A percentile compares a stretch with the other conserved stretches of the same genome.
phyloP scores from a whole-genome alignment of 2,113 vertebrate species.

The Sceloporus undulatus region DNA sequence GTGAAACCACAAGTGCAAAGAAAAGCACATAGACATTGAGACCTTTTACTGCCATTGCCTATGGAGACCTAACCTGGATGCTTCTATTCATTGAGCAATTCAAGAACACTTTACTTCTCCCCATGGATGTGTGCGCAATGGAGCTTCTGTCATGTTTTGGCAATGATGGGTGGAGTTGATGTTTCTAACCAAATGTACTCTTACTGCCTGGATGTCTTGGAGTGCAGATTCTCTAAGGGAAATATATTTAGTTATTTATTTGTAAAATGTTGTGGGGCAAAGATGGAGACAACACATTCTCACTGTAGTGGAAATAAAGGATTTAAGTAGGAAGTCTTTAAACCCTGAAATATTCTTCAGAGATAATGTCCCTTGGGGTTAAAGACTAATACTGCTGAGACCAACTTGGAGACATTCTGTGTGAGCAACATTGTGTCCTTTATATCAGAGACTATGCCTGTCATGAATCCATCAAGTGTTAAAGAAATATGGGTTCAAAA shows the following conservation, averaged over 20 bases:
- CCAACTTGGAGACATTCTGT: no score
- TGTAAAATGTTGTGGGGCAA: neutral
- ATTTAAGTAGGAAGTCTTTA: no score
- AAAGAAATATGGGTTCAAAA: no score
- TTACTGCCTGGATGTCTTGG: neutral
- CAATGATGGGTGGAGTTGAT: slow-evolving; percentile 1
- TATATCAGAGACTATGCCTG: no score
- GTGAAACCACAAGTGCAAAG: neutral
- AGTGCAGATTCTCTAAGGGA: neutral
- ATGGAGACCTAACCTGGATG: neutral
- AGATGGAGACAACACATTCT: neutral
- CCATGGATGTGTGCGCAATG: neutral
- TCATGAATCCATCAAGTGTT: no score
- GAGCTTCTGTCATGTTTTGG: slow-evolving; percentile 7
- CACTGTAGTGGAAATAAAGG: neutral
- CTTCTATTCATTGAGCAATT: slow-evolving; percentile 4
- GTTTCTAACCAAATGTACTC: neutral
- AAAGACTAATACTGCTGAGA: no score
- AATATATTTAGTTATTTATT: slow-evolving; percentile 6
- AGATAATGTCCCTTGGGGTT: no score
- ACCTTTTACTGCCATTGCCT: neutral
- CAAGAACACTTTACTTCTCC: neutral
- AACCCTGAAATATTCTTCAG: no score
- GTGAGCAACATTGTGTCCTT: no score
- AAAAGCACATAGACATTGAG: neutral